Evolutionary conservation across 2,888 invertebrate species (phyloP).

Genomic region (Sarcophaga caerulescens): DNA sequence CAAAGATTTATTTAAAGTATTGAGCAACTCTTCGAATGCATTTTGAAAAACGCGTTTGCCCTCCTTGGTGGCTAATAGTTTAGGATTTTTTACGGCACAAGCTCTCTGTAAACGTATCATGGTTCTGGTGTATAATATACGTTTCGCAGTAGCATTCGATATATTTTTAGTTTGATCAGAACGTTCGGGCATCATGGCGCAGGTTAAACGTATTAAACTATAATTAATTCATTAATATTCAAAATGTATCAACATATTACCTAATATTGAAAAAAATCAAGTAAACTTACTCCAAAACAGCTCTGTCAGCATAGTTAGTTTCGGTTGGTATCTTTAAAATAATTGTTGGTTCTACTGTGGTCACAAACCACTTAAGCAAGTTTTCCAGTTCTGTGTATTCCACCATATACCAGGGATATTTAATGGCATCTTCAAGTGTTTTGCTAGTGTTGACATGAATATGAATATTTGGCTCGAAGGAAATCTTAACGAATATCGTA

Average conservation of each 20-base stretch:
- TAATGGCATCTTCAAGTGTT: conserved; percentile 84
- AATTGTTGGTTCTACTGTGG: conserved; percentile 87
- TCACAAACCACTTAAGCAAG: conserved; percentile 88
- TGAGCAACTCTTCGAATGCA: conserved; percentile 75
- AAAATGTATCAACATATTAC: conserved; percentile 17
- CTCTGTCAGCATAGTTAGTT: conserved; percentile 83
- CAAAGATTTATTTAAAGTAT: conserved; percentile 74
- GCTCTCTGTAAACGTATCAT: conserved; percentile 77
- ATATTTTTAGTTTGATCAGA: conserved; percentile 67
- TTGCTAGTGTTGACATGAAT: conserved; percentile 81
- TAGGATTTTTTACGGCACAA: conserved; percentile 78
- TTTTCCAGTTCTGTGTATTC: conserved; percentile 85
- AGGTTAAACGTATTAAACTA: conserved; percentile 76
- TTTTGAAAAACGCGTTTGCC: conserved; percentile 75
- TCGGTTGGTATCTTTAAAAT: conserved; percentile 83
- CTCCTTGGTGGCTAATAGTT: conserved; percentile 77
- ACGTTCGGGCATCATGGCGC: conserved; percentile 76
- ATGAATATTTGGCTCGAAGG: conserved; percentile 87
- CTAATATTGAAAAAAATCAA: neutral
- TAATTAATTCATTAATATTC: neutral
- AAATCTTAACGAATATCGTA: conserved; percentile 87
- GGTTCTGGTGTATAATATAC: conserved; percentile 79
- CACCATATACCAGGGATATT: conserved; percentile 85
- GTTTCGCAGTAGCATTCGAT: conserved; percentile 76
- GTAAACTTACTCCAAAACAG: conserved; percentile 83